Percentiles rank a stretch among this genome's conserved stretches.
phyloP scores from a whole-genome alignment of 2,113 vertebrate genomes.

The Zosterops japonicus region DNA sequence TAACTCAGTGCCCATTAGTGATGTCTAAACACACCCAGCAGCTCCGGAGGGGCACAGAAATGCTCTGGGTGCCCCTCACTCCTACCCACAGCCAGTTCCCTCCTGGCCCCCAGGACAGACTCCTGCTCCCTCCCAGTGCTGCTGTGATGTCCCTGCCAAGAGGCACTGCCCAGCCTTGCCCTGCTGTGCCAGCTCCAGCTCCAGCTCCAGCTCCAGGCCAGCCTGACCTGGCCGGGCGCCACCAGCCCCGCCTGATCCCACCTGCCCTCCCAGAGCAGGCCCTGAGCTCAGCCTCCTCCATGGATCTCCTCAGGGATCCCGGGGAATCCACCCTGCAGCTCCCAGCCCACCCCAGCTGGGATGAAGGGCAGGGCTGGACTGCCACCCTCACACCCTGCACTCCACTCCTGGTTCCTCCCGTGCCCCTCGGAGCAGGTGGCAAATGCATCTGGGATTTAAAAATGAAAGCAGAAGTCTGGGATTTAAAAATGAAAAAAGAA shows the following conservation, averaged over 20 bases:
- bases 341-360: neutral
- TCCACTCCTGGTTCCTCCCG: rapidly evolving
- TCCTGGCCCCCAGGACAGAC: neutral
- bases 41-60: neutral
- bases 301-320: neutral
- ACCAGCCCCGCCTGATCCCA: rapidly evolving
- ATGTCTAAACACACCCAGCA: rapidly evolving
- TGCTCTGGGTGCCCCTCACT: rapidly evolving
- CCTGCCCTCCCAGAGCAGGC: rapidly evolving
- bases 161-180: neutral
- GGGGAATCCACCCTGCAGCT: neutral
- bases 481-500: too few relatives aligned
- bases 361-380: rapidly evolving
- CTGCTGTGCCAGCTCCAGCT: neutral
- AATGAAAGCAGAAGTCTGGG: too few relatives aligned
- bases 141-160: neutral
- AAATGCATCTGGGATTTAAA: neutral
- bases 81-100: neutral
- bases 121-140: neutral
- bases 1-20: rapidly evolving
- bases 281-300: rapidly evolving
- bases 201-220: neutral
- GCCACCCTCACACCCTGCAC: rapidly evolving
- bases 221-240: neutral
- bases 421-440: rapidly evolving